A percentile compares a stretch with the other conserved stretches of the same genome.
phyloP scores from a whole-genome alignment of 2,797 vertebrate genomes.

The Cossypha niveicapilla region DNA sequence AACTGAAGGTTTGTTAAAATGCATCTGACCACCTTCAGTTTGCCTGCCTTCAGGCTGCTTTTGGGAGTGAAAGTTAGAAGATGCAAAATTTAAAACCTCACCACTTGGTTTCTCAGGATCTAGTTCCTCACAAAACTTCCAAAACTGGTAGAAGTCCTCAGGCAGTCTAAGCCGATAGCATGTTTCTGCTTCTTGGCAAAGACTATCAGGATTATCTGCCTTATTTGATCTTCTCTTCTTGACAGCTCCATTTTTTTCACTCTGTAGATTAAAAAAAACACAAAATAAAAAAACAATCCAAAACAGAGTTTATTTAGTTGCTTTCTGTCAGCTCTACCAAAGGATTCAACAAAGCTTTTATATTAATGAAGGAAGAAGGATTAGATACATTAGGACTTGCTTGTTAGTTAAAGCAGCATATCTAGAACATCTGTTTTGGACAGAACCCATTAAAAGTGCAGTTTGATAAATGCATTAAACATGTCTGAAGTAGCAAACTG shows the following conservation, averaged over 20 bases:
- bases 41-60: background rate
- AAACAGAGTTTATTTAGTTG: background rate
- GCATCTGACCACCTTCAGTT: background rate
- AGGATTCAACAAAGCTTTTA: background rate
- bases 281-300: fast-evolving
- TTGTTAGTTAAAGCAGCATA: background rate
- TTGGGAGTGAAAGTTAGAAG: background rate
- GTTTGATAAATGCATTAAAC: background rate
- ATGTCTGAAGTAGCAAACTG: fast-evolving
- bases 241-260: conserved; percentile 58
- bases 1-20: background rate
- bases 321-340: background rate
- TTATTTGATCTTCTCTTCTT: conserved; percentile 77
- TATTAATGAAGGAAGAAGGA: background rate
- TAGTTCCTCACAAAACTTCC: conserved; percentile 89
- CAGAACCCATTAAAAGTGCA: background rate
- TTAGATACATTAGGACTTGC: background rate
- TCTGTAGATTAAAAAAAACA: conserved; percentile 35
- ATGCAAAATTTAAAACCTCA: conserved; percentile 49
- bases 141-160: conserved; percentile 92
- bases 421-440: background rate
- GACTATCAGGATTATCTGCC: conserved; percentile 57
- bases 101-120: conserved; percentile 83
- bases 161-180: conserved; percentile 87
- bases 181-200: conserved; percentile 80